These are phyloP conservation scores for Eupithecia subfuscata DNA, from an alignment of 2,888 invertebrate species.

Conservation along the genomic window DNA sequence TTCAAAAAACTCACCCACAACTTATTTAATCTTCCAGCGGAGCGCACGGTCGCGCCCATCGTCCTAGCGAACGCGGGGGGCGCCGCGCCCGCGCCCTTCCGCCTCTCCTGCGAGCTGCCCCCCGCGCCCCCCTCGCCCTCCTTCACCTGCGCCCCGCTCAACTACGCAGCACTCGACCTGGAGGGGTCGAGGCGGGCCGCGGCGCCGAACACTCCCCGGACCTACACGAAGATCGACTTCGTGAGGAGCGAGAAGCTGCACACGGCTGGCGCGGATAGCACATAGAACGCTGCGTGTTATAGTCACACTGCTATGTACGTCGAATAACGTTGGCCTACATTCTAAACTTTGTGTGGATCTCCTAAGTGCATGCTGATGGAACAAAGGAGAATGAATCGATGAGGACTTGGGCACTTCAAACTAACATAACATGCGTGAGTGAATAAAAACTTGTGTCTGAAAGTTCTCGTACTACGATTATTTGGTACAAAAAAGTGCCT, in stretches of 20 bases:
- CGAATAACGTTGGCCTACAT: neutral
- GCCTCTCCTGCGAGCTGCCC: slow-evolving; percentile 37
- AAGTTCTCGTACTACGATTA: neutral
- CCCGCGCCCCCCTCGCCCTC: slow-evolving; percentile 27
- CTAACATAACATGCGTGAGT: slow-evolving; percentile 5
- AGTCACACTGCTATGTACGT: neutral
- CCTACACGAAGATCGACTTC: slow-evolving; percentile 93
- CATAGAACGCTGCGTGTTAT: slow-evolving; percentile 41
- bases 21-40: slow-evolving; percentile 23
- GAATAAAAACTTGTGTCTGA: neutral
- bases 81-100: slow-evolving; percentile 52
- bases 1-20: too few relatives aligned
- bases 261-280: slow-evolving; percentile 51
- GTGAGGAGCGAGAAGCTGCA: slow-evolving; percentile 83
- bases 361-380: neutral
- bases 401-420: neutral
- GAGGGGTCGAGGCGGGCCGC: slow-evolving; percentile 64
- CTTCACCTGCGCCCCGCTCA: slow-evolving; percentile 51
- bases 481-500: neutral
- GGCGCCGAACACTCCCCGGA: slow-evolving; percentile 79
- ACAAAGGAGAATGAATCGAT: neutral
- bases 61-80: slow-evolving; percentile 49
- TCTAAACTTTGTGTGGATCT: neutral
- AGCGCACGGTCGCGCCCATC: slow-evolving; percentile 40
- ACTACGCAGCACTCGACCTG: slow-evolving; percentile 78